Evolutionary conservation across 2,113 vertebrate genomes (phyloP).

Genomic region (Scomber japonicus): DNA sequence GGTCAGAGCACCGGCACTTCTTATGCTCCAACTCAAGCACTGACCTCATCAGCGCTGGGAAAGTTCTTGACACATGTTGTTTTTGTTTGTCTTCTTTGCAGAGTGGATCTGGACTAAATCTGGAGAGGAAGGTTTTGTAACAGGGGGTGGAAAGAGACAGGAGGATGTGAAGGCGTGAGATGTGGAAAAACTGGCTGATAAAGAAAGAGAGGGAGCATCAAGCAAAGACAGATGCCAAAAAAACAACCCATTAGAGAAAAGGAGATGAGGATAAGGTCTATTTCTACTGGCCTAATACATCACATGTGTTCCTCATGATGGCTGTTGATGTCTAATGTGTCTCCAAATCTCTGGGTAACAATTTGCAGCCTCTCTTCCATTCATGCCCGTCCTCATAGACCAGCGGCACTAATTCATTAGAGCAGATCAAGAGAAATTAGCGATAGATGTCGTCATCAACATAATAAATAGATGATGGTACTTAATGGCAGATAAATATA

Average conservation of each 20-base stretch:
- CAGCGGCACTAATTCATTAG: not conserved
- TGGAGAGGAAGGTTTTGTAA: not conserved
- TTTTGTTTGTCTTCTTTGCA: conserved; percentile 16
- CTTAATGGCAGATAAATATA: conserved; percentile 26
- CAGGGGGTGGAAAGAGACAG: not conserved
- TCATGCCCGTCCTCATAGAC: not conserved
- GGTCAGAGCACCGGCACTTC: not conserved
- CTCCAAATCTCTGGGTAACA: not conserved
- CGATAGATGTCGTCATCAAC: not conserved
- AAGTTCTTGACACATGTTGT: conserved; percentile 19
- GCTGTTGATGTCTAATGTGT: not conserved
- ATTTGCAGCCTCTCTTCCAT: not conserved
- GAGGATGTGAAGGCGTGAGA: conserved; percentile 25
- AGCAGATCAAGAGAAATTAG: not conserved
- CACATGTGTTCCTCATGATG: not conserved
- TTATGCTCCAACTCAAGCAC: not conserved
- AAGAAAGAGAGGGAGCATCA: not conserved
- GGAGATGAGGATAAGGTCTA: not conserved
- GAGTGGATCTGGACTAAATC: conserved; percentile 3
- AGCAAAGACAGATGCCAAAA: conserved; percentile 4
- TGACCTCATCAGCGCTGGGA: not conserved
- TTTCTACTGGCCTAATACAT: not conserved
- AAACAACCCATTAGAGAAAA: not conserved
- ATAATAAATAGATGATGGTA: conserved; percentile 28
- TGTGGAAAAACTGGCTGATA: conserved; percentile 14